A percentile compares a stretch with the other conserved stretches of the same genome.
Conservation (phyloP, 2,888 invertebrate genomes). For the Noctua janthina region DNA sequence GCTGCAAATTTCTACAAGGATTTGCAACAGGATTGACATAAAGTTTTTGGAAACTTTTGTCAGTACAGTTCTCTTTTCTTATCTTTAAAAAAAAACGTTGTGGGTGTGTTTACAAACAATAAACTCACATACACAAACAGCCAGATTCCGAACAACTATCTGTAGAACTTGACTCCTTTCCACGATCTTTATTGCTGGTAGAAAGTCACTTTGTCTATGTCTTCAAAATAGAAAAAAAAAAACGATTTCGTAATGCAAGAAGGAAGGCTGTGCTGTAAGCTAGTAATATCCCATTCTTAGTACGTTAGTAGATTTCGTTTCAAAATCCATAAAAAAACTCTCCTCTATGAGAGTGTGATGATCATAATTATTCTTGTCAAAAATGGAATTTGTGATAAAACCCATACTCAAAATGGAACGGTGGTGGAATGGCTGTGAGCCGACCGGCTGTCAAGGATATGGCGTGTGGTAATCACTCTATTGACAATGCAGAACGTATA, state of each 20-base stretch:
- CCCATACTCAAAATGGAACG: conserved; percentile 30
- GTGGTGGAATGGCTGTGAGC: conserved; percentile 57
- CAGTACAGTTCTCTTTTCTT: background rate
- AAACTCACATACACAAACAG: too few relatives aligned
- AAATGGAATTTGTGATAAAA: conserved; percentile 18
- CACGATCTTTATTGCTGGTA: background rate
- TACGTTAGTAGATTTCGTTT: background rate
- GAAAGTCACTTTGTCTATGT: background rate
- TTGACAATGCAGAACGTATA: conserved; percentile 82
- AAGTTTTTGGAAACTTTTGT: background rate
- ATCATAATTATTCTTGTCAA: background rate
- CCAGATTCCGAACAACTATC: too few relatives aligned
- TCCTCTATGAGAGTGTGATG: too few relatives aligned
- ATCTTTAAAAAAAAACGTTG: too few relatives aligned
- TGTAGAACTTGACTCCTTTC: background rate
- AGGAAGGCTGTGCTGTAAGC: background rate
- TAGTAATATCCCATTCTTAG: background rate
- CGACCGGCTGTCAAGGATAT: conserved; percentile 74
- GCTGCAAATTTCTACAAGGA: too few relatives aligned
- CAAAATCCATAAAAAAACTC: background rate
- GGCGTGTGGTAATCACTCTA: conserved; percentile 82
- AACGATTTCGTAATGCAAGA: background rate
- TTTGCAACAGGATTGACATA: too few relatives aligned
- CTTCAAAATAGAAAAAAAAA: background rate
- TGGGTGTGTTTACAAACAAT: too few relatives aligned